Percentiles rank a stretch among this genome's conserved stretches.
phyloP scores from a whole-genome alignment of 2,113 vertebrate species.

The Pomatorhinus ruficollis region DNA sequence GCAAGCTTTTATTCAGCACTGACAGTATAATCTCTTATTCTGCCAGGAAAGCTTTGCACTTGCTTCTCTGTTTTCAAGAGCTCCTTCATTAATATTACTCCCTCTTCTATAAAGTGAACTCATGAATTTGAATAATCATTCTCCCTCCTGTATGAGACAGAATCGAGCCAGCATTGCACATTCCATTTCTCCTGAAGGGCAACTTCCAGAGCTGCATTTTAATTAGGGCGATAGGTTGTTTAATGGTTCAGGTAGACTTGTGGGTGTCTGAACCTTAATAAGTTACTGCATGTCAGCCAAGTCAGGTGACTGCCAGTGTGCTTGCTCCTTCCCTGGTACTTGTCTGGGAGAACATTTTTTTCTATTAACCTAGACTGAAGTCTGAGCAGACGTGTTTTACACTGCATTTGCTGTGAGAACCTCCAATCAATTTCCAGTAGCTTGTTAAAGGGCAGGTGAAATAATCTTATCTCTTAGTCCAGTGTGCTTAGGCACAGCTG shows the following conservation, averaged over 20 bases:
- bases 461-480: neutral
- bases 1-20: slow-evolving; percentile 67
- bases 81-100: slow-evolving; percentile 66
- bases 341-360: neutral
- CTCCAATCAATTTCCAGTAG: neutral
- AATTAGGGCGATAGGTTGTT: neutral
- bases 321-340: neutral
- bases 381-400: neutral
- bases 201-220: slow-evolving; percentile 10
- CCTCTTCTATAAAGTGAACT: slow-evolving; percentile 66
- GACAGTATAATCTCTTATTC: slow-evolving; percentile 70
- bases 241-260: neutral
- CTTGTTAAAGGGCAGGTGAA: neutral
- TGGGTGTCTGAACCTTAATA: neutral
- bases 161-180: neutral
- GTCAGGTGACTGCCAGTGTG: neutral
- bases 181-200: neutral
- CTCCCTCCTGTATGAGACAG: slow-evolving; percentile 25
- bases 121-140: slow-evolving; percentile 81
- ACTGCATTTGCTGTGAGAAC: neutral
- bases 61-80: slow-evolving; percentile 74
- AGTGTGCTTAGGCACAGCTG: neutral
- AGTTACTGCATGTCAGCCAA: neutral
- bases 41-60: slow-evolving; percentile 75
- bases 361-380: neutral